Evolutionary conservation across 2,797 vertebrate species (phyloP).

Genomic region (Hippopotamyrus pictus): DNA sequence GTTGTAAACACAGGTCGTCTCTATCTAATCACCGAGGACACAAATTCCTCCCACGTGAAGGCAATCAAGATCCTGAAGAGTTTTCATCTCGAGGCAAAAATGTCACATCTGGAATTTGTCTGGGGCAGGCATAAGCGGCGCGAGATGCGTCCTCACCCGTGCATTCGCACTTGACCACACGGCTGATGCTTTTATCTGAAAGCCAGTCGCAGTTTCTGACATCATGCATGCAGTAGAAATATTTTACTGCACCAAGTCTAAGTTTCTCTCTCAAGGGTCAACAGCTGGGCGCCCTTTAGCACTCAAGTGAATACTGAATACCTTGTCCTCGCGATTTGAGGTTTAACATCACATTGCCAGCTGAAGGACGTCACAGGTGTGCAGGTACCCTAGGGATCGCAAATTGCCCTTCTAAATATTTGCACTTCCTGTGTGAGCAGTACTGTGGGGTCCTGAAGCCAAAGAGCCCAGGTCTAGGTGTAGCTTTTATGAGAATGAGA

Average conservation of each 20-base stretch:
- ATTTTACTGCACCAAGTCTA: background rate
- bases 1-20: constrained; percentile 46
- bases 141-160: constrained; percentile 27
- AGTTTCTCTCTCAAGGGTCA: background rate
- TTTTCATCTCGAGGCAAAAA: constrained; percentile 37
- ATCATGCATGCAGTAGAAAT: background rate
- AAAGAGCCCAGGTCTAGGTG: background rate
- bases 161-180: background rate
- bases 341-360: background rate
- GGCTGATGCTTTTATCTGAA: background rate
- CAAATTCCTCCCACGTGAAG: constrained; percentile 44
- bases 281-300: background rate
- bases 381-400: background rate
- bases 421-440: background rate
- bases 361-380: background rate
- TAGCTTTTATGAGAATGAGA: background rate
- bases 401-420: background rate
- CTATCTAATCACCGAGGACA: constrained; percentile 43
- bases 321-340: background rate
- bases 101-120: constrained; percentile 44
- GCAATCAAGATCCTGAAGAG: constrained; percentile 41
- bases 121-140: constrained; percentile 30
- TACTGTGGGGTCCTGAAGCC: background rate
- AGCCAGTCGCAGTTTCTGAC: background rate
- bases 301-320: background rate